Base-by-base conservation (phyloP, 2,797 vertebrate species). In the Clarias platycephalus region DNA sequence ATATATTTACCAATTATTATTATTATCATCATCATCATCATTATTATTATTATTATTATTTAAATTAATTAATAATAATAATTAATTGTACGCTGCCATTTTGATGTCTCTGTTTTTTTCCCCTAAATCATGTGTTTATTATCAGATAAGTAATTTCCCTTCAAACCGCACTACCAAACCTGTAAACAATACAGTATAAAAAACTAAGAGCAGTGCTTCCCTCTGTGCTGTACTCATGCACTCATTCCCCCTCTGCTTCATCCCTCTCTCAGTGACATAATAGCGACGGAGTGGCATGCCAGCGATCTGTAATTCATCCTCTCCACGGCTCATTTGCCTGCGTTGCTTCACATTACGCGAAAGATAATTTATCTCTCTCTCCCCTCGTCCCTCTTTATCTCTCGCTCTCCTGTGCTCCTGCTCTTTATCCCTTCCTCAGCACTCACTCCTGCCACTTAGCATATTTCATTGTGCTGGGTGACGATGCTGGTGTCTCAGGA, bases 241-340 rank as follows among this genome's bases (percentile, higher is more conserved):
- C 37, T 76, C 74, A 76, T 28, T 40, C 81, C 71, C 89, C 28
- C 86, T 26, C 87, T 53, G 28, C 62, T 78, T 57, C 75, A 68
- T 85, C 57, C 49, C 70, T 57, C 87, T 74, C 81, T 89, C 90
- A 91, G 92, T 95, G 95, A 95, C 94, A 95, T 95, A 94, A 95
- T 92, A 91, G 91, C 93, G 92, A 92, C 88, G 88, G 94, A 94
- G 94, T 91, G 84, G 92, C 70, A 75, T 87, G 90, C 92, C 87
- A 91, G 90, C 89, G 85, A 92, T 94, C 91, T 95, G 95, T 95
- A 95, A 96, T 95, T 94, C 95, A 95, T 94, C 93, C 94, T 85
- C 90, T 91, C 92, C 91, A 95, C 91, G 95, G 91, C 94, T 96
- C 95, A 96, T 95, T 96, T 95, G 94, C 93, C 94, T 95, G 94